Base-by-base conservation (phyloP, 2,797 vertebrate species). In the Micromesistius poutassou region DNA sequence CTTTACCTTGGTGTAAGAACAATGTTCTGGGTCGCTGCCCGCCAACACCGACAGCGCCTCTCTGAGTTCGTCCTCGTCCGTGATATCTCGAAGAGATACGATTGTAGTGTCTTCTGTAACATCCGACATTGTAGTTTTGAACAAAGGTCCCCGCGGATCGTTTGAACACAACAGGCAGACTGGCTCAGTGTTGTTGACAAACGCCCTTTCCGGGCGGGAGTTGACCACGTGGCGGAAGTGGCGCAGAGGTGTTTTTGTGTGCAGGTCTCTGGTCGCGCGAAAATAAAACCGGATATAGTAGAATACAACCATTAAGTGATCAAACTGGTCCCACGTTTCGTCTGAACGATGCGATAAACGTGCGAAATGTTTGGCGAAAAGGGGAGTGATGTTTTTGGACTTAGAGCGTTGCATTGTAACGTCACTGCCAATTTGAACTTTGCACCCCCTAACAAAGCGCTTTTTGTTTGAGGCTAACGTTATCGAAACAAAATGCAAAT, bases 11-110 rank as follows among this genome's bases (percentile, higher is more conserved):
- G 95, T 89, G 85, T 97, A 98, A 10, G 97, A 98, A 88, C 97
- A 98, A 76, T 95, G 95, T 74, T 97, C 95, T 0, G 96, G 92
- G 91, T 98, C 96, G 88, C 97, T 97, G 76, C 96, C 96, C 2
- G 95, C 95, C 80, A 98, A 84, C 19, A 97, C 96, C n/a, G 95
- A 94, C 76, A 95, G 82, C 72, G 96, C 96, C 81, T 94, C 88
- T 12, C 95, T 90, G 16, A 97, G 87, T 74, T 96, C 95, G 16
- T 96, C 95, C 73, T 94, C 92, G 80, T 93, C 91, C 62, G 91
- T 89, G 5, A 93, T 80, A 5, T 95, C 94, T 22, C 92, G 92
- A 42, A 87, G 38, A 19, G 94, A 94, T n/a, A 94, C 88, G 66
- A 7, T 9, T 1, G 91, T 82, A 0, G 91, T 84, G 30, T 95